Base-by-base conservation (phyloP, 2,888 invertebrate genomes). In the Myathropa florea region DNA sequence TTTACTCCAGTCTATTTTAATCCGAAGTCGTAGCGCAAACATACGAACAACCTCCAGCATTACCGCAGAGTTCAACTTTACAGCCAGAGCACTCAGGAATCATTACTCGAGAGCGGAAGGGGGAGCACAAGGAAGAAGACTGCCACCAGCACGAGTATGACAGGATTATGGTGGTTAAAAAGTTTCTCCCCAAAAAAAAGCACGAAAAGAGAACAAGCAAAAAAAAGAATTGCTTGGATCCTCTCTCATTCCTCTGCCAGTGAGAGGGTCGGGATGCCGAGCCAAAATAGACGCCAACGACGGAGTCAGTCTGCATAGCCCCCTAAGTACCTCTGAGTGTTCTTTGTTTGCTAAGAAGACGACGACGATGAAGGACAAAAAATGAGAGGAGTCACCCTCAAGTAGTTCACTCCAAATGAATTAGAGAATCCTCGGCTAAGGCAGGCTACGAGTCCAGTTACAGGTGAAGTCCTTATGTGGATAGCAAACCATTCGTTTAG, bases 111-210 rank as follows among this genome's bases (percentile, higher is more conserved):
- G 53, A 53, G 23, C 23, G 10, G 4, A 23, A 6, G 33, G 21
- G 60, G 55, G 28, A 23, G 60, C 23, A 9, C 36, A 4, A 10
- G 21, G 64, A 57, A 7, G 2, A 7, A 46, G 46, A 18, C 18
- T 7, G 7, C 18, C 39, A 39, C 39, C 39, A 72, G 72, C 33
- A 65, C 65, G 64, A 72, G 33, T 75, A 68, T 59, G 75, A 75
- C 75, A 63, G 68, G 75, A 81, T 81, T 81, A 75, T 75, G 75
- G 81, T 75, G 81, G 81, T 81, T 81, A 68, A 75, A 80, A 75
- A 81, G 67, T 75, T 81, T 75, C 14, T 3, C 21, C 46, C 9
- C 23, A 57, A 46, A n/a, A 53, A 30, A 18, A 2, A 4, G 57
- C 68, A 21, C 9, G 55, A 70, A 12, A 33, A 12, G 4, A 10